A percentile compares a stretch with the other conserved stretches of the same genome.
Conservation (phyloP, 2,797 vertebrate species). For the Eupleurogrammus muticus region DNA sequence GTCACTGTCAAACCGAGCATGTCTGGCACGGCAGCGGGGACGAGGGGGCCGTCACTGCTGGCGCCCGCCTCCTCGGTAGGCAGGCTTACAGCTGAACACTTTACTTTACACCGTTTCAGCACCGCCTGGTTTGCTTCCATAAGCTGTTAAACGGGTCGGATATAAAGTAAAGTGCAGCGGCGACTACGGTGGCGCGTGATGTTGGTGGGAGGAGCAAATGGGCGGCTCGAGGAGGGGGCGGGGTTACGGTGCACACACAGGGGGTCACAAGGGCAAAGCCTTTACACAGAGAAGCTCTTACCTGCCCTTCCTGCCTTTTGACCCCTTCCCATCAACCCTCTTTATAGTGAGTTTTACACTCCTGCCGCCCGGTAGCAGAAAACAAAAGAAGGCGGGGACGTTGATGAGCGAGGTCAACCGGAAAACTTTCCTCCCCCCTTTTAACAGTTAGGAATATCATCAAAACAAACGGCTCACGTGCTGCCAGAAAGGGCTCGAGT, state of each 20-base stretch:
- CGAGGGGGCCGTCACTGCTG: conserved; percentile 30
- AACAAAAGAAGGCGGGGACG: conserved; percentile 84
- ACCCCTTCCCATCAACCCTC: conserved; percentile 92
- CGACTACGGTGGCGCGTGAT: conserved; percentile 50
- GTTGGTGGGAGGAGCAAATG: conserved; percentile 53
- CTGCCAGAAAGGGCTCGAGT: conserved; percentile 12
- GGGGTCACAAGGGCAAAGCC: conserved; percentile 76
- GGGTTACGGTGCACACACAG: conserved; percentile 64
- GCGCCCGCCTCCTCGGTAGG: conserved; percentile 32
- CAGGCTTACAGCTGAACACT: conserved; percentile 55
- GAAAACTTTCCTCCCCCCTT: conserved; percentile 26
- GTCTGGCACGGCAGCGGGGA: conserved; percentile 42
- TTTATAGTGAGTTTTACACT: conserved; percentile 92
- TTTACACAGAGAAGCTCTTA: conserved; percentile 84
- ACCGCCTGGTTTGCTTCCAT: conserved; percentile 8
- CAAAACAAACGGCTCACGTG: conserved; percentile 34
- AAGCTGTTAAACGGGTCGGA: not conserved
- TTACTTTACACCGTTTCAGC: conserved; percentile 66
- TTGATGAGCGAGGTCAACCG: conserved; percentile 57
- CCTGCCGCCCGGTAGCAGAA: conserved; percentile 86
- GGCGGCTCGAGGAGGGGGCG: conserved; percentile 24
- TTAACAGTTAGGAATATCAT: conserved; percentile 29
- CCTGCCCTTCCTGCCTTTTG: conserved; percentile 86
- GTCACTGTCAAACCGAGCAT: conserved; percentile 58
- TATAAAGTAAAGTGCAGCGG: conserved; percentile 73